phyloP scores from a whole-genome alignment of 2,113 vertebrate genomes.

The Danio rerio region DNA sequence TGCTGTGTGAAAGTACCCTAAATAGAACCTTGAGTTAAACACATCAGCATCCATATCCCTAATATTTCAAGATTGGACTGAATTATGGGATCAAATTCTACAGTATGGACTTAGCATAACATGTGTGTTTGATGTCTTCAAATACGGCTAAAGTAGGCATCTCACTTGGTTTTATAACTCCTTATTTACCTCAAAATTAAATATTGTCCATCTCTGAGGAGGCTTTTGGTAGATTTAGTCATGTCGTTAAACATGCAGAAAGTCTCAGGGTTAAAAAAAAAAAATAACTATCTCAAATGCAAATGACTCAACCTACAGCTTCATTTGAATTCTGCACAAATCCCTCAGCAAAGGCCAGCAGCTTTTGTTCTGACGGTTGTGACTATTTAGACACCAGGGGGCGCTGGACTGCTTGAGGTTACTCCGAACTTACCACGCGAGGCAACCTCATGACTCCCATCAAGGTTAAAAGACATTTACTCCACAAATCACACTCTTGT shows the following conservation, averaged over 20 bases:
- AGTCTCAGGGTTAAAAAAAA: background rate
- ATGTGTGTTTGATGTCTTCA: background rate
- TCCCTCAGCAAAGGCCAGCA: background rate
- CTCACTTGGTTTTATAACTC: background rate
- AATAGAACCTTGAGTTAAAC: no score
- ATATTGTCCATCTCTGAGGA: no score
- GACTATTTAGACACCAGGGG: slow-evolving; percentile 40
- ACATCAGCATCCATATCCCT: no score
- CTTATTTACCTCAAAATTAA: background rate
- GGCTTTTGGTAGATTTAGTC: background rate
- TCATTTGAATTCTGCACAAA: background rate
- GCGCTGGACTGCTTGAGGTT: background rate
- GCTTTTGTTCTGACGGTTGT: background rate
- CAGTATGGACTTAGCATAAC: no score
- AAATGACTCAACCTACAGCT: no score
- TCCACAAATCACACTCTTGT: slow-evolving; percentile 42
- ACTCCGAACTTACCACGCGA: background rate
- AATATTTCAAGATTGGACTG: background rate
- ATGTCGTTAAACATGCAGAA: background rate
- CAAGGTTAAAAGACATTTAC: slow-evolving; percentile 51
- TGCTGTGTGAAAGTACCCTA: no score
- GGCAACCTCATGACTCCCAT: background rate
- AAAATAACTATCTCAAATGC: background rate
- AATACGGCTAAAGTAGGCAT: background rate
- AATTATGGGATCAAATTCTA: background rate